These are phyloP conservation scores for Armadillidium nasatum DNA, from an alignment of 1,140 invertebrate species.

Conservation along the genomic window DNA sequence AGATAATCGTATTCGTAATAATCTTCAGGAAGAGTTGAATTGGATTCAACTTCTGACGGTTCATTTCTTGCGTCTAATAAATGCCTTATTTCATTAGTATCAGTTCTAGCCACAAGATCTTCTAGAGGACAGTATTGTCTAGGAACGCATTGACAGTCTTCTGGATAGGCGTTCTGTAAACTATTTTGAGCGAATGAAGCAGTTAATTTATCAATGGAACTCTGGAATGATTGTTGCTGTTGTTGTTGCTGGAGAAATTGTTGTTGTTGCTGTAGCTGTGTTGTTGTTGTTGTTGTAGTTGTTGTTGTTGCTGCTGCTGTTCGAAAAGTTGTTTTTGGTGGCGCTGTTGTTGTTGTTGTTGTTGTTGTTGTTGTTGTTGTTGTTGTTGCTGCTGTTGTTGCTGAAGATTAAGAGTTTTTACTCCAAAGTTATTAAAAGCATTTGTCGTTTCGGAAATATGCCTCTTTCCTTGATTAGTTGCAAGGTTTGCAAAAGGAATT, in stretches of 20 bases:
- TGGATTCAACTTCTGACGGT: not conserved
- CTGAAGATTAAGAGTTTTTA: conserved; percentile 18
- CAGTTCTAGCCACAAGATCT: conserved; percentile 19
- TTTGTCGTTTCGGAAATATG: conserved; percentile 15
- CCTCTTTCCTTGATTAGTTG: not conserved
- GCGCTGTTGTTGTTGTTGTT: conserved; percentile 7
- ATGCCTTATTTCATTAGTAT: conserved; percentile 15
- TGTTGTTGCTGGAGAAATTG: not conserved
- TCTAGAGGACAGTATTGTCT: conserved; percentile 21
- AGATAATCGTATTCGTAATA: not conserved
- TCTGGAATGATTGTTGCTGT: conserved; percentile 16
- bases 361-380: conserved; percentile 8
- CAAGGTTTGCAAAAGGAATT: not conserved
- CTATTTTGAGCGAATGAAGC: conserved; percentile 19
- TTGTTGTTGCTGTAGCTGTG: conserved; percentile 18
- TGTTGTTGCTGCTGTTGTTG: conserved; percentile 13
- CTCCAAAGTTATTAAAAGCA: conserved; percentile 9
- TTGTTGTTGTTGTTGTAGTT: not conserved
- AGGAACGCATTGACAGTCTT: conserved; percentile 26
- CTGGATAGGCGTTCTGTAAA: conserved; percentile 13
- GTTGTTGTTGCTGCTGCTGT: not conserved
- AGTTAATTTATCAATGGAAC: conserved; percentile 23
- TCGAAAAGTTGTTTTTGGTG: conserved; percentile 2
- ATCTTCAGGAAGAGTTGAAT: conserved; percentile 22
- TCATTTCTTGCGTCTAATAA: conserved; percentile 23